These are phyloP conservation scores for Drosophila neoperkinsi DNA, from an alignment of 2,888 invertebrate genomes.

Conservation along the genomic window DNA sequence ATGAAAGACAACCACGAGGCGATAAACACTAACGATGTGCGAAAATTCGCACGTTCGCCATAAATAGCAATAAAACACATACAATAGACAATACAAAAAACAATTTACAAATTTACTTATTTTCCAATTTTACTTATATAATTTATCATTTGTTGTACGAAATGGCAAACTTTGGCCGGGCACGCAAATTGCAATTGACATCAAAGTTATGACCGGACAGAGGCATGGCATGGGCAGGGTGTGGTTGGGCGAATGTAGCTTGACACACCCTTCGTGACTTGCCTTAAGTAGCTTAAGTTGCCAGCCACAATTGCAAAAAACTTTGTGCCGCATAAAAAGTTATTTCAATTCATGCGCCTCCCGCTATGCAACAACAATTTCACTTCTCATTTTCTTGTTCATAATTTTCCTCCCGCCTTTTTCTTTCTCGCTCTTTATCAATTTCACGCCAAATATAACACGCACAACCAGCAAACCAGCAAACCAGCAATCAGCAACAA, in stretches of 20 bases:
- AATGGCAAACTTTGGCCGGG: slow-evolving; percentile 10
- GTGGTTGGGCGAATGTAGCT: not conserved
- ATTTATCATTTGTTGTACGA: slow-evolving; percentile 35
- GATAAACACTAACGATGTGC: slow-evolving; percentile 60
- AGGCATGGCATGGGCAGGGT: not conserved
- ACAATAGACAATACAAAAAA: slow-evolving; percentile 66
- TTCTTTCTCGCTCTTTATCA: slow-evolving; percentile 40
- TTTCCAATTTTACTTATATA: slow-evolving; percentile 38
- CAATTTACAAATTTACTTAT: slow-evolving; percentile 58
- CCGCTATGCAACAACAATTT: slow-evolving; percentile 32
- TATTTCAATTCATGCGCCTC: slow-evolving; percentile 16
- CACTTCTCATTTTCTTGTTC: slow-evolving; percentile 20
- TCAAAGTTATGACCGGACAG: slow-evolving; percentile 4
- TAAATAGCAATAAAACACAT: slow-evolving; percentile 66
- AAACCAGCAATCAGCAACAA: not conserved
- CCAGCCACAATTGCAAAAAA: slow-evolving; percentile 42
- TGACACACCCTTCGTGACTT: not conserved
- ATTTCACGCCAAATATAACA: slow-evolving; percentile 70
- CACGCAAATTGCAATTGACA: slow-evolving; percentile 19
- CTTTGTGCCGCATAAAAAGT: slow-evolving; percentile 35
- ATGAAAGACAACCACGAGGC: slow-evolving; percentile 54
- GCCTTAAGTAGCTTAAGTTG: slow-evolving; percentile 25
- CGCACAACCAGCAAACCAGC: slow-evolving; percentile 30
- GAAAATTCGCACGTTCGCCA: slow-evolving; percentile 77
- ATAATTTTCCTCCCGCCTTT: not conserved